Percentiles rank a stretch among this genome's conserved stretches.
These are phyloP conservation scores for Noctua fimbriata DNA, from an alignment of 2,888 invertebrate genomes.

Conservation along the genomic window DNA sequence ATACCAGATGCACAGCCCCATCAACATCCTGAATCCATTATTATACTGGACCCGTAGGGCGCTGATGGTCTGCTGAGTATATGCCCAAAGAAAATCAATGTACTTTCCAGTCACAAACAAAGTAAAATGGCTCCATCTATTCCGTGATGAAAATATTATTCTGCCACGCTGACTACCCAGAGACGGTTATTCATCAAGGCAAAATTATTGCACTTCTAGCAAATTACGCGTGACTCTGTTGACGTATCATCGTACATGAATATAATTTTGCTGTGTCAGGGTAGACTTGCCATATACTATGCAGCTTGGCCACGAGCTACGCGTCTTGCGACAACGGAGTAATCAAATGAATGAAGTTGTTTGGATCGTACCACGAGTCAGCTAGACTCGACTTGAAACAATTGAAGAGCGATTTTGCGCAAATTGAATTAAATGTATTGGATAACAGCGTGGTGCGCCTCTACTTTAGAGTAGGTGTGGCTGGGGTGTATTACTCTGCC, in stretches of 20 bases:
- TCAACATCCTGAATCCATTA: too few species aligned
- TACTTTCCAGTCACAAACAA: background rate
- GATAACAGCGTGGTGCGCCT: background rate
- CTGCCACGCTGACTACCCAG: background rate
- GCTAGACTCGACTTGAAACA: background rate
- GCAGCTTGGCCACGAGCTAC: background rate
- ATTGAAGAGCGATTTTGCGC: background rate
- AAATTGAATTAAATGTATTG: background rate
- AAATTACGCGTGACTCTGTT: background rate
- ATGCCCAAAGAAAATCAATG: background rate
- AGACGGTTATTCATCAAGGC: background rate
- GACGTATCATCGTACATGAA: slow-evolving; percentile 1
- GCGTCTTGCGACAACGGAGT: background rate
- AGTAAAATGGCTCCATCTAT: too few species aligned
- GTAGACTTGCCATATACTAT: background rate
- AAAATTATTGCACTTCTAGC: background rate
- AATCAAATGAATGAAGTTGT: background rate
- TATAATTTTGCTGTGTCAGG: background rate
- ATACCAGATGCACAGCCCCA: too few species aligned
- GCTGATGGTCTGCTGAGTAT: too few species aligned
- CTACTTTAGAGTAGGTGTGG: too few species aligned
- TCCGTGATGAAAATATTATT: background rate
- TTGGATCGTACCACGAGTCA: background rate
- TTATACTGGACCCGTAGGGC: too few species aligned
- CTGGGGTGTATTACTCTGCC: too few species aligned